Conservation (phyloP, 2,797 vertebrate species). For the Catharus ustulatus region DNA sequence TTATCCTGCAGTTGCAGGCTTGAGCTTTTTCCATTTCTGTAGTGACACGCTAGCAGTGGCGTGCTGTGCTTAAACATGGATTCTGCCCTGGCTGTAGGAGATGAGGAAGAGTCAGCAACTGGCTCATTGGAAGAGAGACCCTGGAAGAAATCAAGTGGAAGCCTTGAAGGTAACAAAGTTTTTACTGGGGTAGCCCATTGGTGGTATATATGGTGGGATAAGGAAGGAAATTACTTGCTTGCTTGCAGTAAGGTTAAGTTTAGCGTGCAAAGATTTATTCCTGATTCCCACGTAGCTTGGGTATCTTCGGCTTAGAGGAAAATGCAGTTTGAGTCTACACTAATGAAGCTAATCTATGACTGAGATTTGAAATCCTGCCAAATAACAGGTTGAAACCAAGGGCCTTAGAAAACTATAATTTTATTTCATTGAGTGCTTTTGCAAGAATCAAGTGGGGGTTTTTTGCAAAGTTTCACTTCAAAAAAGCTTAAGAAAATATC, state of each 20-base stretch:
- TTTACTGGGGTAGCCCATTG: background rate
- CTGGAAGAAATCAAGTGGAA: background rate
- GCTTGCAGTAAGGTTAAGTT: background rate
- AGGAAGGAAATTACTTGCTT: background rate
- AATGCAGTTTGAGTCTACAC: background rate
- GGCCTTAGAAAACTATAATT: background rate
- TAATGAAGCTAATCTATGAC: background rate
- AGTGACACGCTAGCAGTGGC: background rate
- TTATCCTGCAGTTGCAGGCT: background rate
- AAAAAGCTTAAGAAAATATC: background rate
- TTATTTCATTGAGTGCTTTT: background rate
- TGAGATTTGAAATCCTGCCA: slow-evolving; percentile 14
- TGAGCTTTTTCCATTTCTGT: background rate
- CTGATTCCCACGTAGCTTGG: background rate
- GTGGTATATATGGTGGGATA: background rate
- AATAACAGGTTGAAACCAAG: background rate
- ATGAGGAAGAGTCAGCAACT: background rate
- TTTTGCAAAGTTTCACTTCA: background rate
- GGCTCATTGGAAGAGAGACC: background rate
- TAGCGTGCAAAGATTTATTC: background rate
- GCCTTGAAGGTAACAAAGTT: background rate
- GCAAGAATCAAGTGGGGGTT: background rate
- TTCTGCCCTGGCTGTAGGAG: background rate
- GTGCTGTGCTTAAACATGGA: background rate
- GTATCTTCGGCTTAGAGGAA: background rate